Evolutionary conservation across 2,888 invertebrate species (phyloP).

Genomic region (Pardosa pseudoannulata): DNA sequence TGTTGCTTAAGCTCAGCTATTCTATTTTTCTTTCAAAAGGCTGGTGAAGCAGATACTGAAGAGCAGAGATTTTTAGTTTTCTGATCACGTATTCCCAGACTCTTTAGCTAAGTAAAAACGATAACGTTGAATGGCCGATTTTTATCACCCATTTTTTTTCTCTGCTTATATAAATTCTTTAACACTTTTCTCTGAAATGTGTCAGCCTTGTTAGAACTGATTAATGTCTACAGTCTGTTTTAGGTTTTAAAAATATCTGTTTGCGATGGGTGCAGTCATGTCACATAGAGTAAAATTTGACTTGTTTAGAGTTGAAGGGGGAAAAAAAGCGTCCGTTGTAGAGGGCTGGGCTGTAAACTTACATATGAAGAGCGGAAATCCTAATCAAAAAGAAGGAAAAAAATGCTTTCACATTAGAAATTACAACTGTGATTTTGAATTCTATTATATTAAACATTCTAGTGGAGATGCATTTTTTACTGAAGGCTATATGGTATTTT

Average conservation of each 20-base stretch:
- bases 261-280: not conserved
- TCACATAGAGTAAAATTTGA: not conserved
- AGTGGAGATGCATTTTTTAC: too few relatives aligned
- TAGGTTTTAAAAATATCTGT: not conserved
- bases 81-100: not conserved
- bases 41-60: not conserved
- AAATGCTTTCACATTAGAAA: too few relatives aligned
- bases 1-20: not conserved
- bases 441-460: too few relatives aligned
- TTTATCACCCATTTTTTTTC: not conserved
- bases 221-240: conserved; percentile 13
- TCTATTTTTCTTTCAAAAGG: too few relatives aligned
- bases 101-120: conserved; percentile 4
- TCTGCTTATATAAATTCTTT: conserved; percentile 22
- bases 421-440: too few relatives aligned
- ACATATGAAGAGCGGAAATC: too few relatives aligned
- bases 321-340: too few relatives aligned
- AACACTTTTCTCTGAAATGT: conserved; percentile 3
- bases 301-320: not conserved
- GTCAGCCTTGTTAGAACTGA: conserved; percentile 25
- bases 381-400: too few relatives aligned
- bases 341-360: too few relatives aligned
- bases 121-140: conserved; percentile 13
- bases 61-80: not conserved
- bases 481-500: too few relatives aligned